Base-by-base conservation (phyloP, 2,797 vertebrate genomes). In the Salarias fasciatus region DNA sequence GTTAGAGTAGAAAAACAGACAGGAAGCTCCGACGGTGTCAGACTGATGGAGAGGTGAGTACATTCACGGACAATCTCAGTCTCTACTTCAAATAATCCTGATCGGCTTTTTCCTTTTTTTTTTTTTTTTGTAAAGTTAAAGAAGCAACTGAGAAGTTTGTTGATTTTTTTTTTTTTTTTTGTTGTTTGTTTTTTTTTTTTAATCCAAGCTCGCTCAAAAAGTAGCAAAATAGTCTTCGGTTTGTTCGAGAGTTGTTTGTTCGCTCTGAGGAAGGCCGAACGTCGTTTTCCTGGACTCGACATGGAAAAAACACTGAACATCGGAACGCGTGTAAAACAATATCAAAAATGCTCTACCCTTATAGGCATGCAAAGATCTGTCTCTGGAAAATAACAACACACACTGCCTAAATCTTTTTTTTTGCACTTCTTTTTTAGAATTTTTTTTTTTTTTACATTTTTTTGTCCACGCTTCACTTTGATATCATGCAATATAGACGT, bases 401-500 rank as follows among this genome's bases (percentile, higher is more conserved):
- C 82, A 85, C 72, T 68, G 85, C 87, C 90, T 88, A 85, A 75
- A 77, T 79, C 80, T 69, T 65, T 63, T 74, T 64, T 65, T 10
- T 79, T 72, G 81, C 58, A 12, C 73, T 82, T 77, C 81, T 77
- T 69, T 68, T 44, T 33, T 79, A 59, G 70, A 62, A 48, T 38
- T 31, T n/a, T 50, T 77, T 77, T 41, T 76, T 77, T 69, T 68
- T 44, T 33, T 79, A 59, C 70, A 62, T 77, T 77, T 41, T 76
- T 86, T 88, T 83, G 79, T 92, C 88, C 90, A 92, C 88, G 83
- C 87, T 88, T 93, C 89, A 93, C 91, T 93, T 92, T 87, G 85
- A 92, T 91, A 89, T 92, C 93, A 94, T 94, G 93, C 93, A 94
- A 92, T 93, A 94, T 92, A 87, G 86, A 93, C 93, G 91, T 93